phyloP scores from a whole-genome alignment of 2,113 vertebrate species.

The Varanus salvator region DNA sequence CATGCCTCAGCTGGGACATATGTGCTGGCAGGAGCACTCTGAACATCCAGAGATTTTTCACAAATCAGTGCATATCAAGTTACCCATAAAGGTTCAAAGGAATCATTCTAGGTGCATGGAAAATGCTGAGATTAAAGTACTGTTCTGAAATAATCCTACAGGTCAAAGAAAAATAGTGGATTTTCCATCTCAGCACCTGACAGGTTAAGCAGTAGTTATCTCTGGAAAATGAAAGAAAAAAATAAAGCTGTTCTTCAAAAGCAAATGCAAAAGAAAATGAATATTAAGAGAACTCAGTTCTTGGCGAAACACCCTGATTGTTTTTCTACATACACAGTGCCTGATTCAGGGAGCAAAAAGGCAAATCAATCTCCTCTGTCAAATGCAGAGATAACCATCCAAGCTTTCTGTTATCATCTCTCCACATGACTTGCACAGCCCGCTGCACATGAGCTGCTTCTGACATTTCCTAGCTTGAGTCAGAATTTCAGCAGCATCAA shows the following conservation, averaged over 20 bases:
- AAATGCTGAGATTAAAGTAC: not conserved
- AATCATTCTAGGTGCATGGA: not conserved
- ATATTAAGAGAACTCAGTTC: slow-evolving; percentile 27
- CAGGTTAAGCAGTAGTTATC: slow-evolving; percentile 34
- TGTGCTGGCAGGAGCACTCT: not conserved
- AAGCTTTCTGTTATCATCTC: slow-evolving; percentile 45
- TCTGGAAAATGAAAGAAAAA: not conserved
- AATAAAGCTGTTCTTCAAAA: slow-evolving; percentile 24
- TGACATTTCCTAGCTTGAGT: slow-evolving; percentile 26
- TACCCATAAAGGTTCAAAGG: not conserved
- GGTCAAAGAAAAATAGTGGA: slow-evolving; percentile 5
- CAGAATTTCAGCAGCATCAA: slow-evolving; percentile 6
- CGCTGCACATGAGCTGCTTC: not conserved
- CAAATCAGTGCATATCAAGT: too few relatives aligned
- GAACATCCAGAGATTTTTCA: not conserved
- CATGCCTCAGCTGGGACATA: not conserved
- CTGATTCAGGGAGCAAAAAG: slow-evolving; percentile 50
- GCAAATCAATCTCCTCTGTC: slow-evolving; percentile 54
- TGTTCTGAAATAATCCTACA: not conserved
- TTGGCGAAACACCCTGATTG: slow-evolving; percentile 45
- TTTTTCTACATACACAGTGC: slow-evolving; percentile 24
- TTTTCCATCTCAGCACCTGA: slow-evolving; percentile 23
- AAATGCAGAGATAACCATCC: slow-evolving; percentile 46
- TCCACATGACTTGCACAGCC: slow-evolving; percentile 23
- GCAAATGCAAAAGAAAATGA: slow-evolving; percentile 38